Evolutionary conservation across 2,888 invertebrate species (phyloP).

Genomic region (Scaptodrosophila latifasciaeformis): DNA sequence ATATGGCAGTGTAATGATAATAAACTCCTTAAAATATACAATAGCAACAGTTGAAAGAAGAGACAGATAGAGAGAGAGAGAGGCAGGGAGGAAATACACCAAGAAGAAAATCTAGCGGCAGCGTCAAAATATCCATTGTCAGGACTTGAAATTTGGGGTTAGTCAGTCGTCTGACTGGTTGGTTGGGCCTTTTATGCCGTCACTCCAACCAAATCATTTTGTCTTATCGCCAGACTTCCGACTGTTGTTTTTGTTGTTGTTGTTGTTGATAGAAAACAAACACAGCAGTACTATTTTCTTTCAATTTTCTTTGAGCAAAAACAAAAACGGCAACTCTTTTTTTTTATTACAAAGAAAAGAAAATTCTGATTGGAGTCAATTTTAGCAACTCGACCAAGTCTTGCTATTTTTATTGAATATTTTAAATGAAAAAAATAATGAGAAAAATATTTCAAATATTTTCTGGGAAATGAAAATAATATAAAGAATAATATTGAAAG

Average conservation of each 20-base stretch:
- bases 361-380: no score
- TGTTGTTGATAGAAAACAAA: neutral
- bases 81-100: constrained; percentile 19
- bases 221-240: neutral
- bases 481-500: no score
- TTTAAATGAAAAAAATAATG: no score
- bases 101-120: no score
- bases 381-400: no score
- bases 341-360: no score
- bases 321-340: no score
- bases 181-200: neutral
- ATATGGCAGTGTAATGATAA: constrained; percentile 70
- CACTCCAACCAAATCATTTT: neutral
- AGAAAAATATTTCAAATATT: no score
- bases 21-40: constrained; percentile 69
- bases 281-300: constrained; percentile 48
- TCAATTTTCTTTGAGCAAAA: constrained; percentile 60
- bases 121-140: no score
- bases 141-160: no score
- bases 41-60: constrained; percentile 16
- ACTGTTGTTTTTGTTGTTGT: neutral
- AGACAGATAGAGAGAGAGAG: neutral
- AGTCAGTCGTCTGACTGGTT: neutral
- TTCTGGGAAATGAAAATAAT: no score
- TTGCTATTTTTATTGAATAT: no score